Evolutionary conservation across 1,140 invertebrate genomes (phyloP), one percentile per base, ranked within the genome.

Genomic region (Drosophila pseudoananassae): DNA sequence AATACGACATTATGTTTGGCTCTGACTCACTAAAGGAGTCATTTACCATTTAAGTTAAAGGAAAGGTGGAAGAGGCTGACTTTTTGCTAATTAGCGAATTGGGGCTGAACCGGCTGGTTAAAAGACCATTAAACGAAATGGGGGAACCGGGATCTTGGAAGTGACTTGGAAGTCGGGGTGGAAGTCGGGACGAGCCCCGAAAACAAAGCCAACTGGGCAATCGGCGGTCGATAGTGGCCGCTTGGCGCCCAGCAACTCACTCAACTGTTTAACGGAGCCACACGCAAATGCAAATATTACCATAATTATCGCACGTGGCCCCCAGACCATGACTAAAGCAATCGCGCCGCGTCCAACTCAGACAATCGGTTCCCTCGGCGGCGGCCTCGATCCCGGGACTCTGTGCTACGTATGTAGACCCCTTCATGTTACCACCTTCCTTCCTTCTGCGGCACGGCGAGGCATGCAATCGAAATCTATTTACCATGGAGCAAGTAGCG

Each of bases 211-310:
- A 49, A 40, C 51, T 33, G 47, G 8, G 20, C 14, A 31, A 45
- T 52, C 60, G 15, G 8, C 51, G 61, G 49, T 64, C 59, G 40
- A 38, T 43, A 74, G 53, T 75, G 53, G 50, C 59, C 27, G 60
- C 47, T 72, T 79, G 81, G 80, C 80, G 80, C 80, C 80, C 80
- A 76, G 61, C 82, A 60, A 60, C 74, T 85, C 82, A 88, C 78
- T 85, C 82, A 88, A 85, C 82, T 85, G 82, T 85, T 85, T 87
- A 85, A 77, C 82, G 82, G 78, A 85, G 82, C 82, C 82, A 85
- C 82, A 85, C 83, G 82, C 82, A 85, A 85, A 87, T 85, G 82
- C 82, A 85, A 85, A 85, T 85, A 85, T 85, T 87, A 85, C 83
- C 82, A 85, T 85, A 85, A 85, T 85, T 87, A 85, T 85, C 82